Evolutionary conservation across 2,888 invertebrate genomes (phyloP), one percentile per base, ranked within the genome.

Genomic region (Parochlus steinenii): DNA sequence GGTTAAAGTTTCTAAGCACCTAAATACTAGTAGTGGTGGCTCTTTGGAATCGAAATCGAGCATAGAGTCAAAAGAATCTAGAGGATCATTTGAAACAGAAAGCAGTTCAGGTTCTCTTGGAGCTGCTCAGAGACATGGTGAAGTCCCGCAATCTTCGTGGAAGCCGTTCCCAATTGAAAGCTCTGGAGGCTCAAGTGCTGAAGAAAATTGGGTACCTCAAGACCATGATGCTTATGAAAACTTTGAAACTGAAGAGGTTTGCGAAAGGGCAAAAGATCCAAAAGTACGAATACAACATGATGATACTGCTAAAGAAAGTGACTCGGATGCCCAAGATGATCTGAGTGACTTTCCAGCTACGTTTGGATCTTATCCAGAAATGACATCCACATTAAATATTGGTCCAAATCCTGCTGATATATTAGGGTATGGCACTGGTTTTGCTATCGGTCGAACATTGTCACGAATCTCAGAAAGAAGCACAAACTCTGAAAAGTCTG

Each of bases 391-490:
- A 7, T 30, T 36, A 3, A 57, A 54, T 42, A 55, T 70, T 15
- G 63, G 65, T 2, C 54, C 62, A 3, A 65, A 71, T 45, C 62
- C 67, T 1, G 64, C 73, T 2, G 80, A 79, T 49, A 71, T 79
- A 29, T 65, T 79, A 31, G 75, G 74, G 6, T 79, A 78, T 47
- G 76, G 74, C 6, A 69, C 74, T 39, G 75, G 75, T 28, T 83
- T 80, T 56, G 73, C 75, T 1, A 51, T 77, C 15, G 74, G 74
- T 1, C 67, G 86, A 27, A 86, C 86, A 0, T 62, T 86, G 18
- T 85, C 85, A 2, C 65, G 86, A 41, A 87, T 87, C 50, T 86
- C 85, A 1, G 87, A 87, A 57, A 67, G 85, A 27, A 86, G 85
- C 44, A 86, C 86, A 7, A 82, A 83, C 8, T 85, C 85, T 0